Evolutionary conservation across 2,113 vertebrate genomes (phyloP).

Genomic region (Aegotheles bennettii): DNA sequence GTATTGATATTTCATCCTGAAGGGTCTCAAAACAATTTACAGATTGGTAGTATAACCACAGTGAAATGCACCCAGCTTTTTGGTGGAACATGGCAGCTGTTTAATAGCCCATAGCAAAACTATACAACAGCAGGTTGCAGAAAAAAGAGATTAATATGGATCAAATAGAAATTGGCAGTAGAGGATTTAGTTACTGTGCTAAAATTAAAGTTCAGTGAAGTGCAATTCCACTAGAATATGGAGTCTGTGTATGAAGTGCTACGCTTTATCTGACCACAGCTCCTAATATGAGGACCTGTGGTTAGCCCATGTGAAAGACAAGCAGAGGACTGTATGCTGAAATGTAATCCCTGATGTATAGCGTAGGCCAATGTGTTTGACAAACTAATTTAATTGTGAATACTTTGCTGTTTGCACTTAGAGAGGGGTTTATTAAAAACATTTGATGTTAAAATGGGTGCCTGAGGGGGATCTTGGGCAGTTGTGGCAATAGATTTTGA

Average conservation of each 20-base stretch:
- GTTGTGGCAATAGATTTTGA: background rate
- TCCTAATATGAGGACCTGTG: background rate
- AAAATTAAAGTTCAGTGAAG: constrained; percentile 5
- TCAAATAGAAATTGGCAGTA: constrained; percentile 39
- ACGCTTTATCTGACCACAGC: background rate
- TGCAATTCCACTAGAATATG: background rate
- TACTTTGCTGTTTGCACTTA: background rate
- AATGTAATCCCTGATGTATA: background rate
- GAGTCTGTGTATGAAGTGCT: background rate
- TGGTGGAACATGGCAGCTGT: constrained; percentile 54
- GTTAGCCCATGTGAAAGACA: background rate
- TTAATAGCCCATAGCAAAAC: constrained; percentile 60
- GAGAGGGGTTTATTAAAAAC: background rate
- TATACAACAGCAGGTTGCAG: constrained; percentile 36
- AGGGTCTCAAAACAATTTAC: constrained; percentile 51
- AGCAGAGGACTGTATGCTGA: background rate
- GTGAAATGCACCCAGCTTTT: constrained; percentile 33
- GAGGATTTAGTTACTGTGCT: constrained; percentile 23
- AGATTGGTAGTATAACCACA: constrained; percentile 27
- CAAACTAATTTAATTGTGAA: background rate
- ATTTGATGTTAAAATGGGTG: background rate
- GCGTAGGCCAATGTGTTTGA: background rate
- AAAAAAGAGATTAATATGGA: constrained; percentile 41
- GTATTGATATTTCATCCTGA: constrained; percentile 61
- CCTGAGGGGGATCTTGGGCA: background rate